Conservation (phyloP, 2,113 vertebrate genomes). For the Pelobates fuscus region DNA sequence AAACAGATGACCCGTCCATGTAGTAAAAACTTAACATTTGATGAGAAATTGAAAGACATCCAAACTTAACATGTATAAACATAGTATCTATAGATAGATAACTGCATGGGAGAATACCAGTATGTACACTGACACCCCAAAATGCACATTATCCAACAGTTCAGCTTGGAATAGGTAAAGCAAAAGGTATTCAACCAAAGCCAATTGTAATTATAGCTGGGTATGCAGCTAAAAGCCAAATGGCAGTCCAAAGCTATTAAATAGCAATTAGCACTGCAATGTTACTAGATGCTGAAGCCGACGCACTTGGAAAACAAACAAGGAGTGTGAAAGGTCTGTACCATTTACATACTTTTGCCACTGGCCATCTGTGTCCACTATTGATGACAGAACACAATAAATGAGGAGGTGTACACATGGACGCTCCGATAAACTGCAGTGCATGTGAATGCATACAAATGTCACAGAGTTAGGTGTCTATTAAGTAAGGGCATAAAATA, state of each 20-base stretch:
- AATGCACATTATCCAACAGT: constrained; percentile 5
- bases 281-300: constrained; percentile 39
- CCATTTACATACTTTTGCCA: constrained; percentile 26
- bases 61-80: no score
- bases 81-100: no score
- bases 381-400: constrained; percentile 31
- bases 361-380: constrained; percentile 24
- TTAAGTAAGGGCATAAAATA: no score
- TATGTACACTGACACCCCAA: constrained; percentile 3
- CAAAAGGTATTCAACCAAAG: constrained; percentile 40
- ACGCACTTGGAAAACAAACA: constrained; percentile 45
- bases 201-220: constrained; percentile 43
- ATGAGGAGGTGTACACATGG: constrained; percentile 1
- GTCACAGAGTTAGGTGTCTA: not conserved
- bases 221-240: constrained; percentile 35
- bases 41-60: no score
- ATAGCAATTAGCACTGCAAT: constrained; percentile 35
- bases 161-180: constrained; percentile 38
- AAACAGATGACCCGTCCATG: no score
- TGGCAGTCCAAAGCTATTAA: constrained; percentile 37
- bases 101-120: not conserved
- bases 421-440: not conserved
- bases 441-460: not conserved
- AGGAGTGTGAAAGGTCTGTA: constrained; percentile 40
- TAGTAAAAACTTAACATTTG: no score